Conservation (phyloP, 2,113 vertebrate genomes). For the Trogon surrucura region DNA sequence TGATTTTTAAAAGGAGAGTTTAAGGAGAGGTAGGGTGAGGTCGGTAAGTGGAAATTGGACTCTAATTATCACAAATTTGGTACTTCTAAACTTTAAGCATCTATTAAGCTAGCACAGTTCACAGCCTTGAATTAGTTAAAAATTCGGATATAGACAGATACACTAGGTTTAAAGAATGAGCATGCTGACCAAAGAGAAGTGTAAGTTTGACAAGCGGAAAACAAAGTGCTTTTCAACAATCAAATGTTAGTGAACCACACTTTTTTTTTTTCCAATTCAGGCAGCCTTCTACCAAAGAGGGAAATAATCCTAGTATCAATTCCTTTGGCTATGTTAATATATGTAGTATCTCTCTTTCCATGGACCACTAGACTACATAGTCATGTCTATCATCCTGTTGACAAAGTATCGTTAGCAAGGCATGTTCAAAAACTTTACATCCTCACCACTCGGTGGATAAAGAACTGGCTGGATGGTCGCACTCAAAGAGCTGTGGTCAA, state of each 20-base stretch:
- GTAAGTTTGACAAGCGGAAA: neutral
- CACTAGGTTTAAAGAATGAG: neutral
- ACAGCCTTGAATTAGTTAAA: neutral
- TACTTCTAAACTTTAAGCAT: neutral
- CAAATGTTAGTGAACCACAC: neutral
- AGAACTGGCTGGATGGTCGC: no score
- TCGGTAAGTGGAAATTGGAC: neutral
- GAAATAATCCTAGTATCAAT: neutral
- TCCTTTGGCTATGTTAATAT: neutral
- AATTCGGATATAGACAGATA: neutral
- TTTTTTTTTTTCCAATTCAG: neutral
- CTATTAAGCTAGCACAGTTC: neutral
- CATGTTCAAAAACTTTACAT: neutral
- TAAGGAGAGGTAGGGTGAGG: neutral
- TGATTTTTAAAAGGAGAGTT: neutral
- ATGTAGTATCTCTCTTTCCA: neutral
- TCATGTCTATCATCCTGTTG: neutral
- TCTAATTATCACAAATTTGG: neutral
- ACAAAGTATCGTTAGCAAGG: neutral
- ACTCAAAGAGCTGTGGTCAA: no score
- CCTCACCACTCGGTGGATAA: neutral
- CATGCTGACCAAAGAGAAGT: neutral
- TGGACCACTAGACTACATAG: fast-evolving
- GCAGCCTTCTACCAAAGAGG: neutral
- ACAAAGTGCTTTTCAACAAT: neutral